Evolutionary conservation across 2,888 invertebrate species (phyloP), one percentile per base, ranked within the genome.

Genomic region (Patella depressa): DNA sequence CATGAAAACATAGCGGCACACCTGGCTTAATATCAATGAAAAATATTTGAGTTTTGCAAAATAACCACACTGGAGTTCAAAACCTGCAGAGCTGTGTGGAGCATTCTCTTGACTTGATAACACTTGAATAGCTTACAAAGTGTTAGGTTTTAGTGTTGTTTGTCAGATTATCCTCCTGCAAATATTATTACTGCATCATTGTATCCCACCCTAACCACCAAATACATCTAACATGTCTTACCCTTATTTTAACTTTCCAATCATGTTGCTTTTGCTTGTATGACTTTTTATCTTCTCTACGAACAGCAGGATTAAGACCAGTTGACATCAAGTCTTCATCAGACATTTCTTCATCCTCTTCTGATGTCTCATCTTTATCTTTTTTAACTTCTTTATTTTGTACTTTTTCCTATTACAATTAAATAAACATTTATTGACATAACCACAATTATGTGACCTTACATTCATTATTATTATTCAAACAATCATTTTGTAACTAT

Each of bases 351-450:
- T 80, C 9, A 91, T 82, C 76, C 85, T 88, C 89, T 94, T 83
- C 69, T 94, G 89, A 57, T 86, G 83, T 79, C 86, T 87, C 17
- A 82, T 71, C 76, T 90, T 90, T 55, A 82, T 79, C 14, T 86
- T 76, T 91, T 97, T 98, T 78, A 95, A 94, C 53, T 94, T 92
- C 1, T 94, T 94, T 17, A 96, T 95, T 77, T 93, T 91, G 45
- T 92, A 90, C 5, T 98, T 87, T 88, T 17, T 79, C 72, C 75
- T 89, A 88, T 59, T 78, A 74, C 7, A 85, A 70, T 91, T 97
- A 97, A 78, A n/a, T 24, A 24, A 24, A 24, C 19, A 2, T 19
- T 19, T 65, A 65, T 65, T 65, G 24, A 65, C 4, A 12, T 24
- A 12, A 65, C 11, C 19, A 65, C 24, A 65, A 19, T 11, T 45